Evolutionary conservation across 2,113 vertebrate species (phyloP), one percentile per base, ranked within the genome.

Genomic region (Mystacornis crossleyi): DNA sequence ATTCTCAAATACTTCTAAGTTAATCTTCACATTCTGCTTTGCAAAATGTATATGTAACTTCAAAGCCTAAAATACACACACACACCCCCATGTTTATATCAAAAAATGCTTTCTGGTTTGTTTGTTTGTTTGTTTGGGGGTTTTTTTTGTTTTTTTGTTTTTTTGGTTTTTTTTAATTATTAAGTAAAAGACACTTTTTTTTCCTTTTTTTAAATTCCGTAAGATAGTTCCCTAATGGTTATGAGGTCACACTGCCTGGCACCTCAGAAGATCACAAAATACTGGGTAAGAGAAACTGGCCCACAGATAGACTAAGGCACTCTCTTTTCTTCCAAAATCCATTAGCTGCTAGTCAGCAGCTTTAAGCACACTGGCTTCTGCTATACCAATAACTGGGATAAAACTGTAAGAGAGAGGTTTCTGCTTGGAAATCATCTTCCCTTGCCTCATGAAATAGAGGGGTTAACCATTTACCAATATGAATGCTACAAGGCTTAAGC

Each of bases 181-280:
- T 50, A 11, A 15, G 15, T 19, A 66, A 50, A 24, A 54, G n/a
- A n/a, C n/a, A 9, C 4, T 2, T 2, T 18, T 5, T 38, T 54
- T 23, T 29, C 13, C 4, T 4, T 6, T 8, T 18, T n/a, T 6
- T 29, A 12, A 38, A 8, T 51, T 40, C 25, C n/a, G 0, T 70
- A 47, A 51, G 34, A 33, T 16, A 33, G 45, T 33, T 72, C 8
- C 50, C 61, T 80, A 48, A 36, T 23, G 29, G 54, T 85, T 48
- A n/a, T 33, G 33, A 86, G 20, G 43, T 62, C 31, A 42, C 36
- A 20, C 4, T 69, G 33, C 36, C 21, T 40, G 17, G n/a, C 25
- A 75, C 12, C 42, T 58, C 57, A 55, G n/a, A 24, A 50, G 23
- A 36, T 67, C 50, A 57, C 29, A 28, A 42, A 74, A 18, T 16